These are phyloP conservation scores for Scalopus aquaticus DNA, from an alignment of 2,113 vertebrate species.

Conservation along the genomic window DNA sequence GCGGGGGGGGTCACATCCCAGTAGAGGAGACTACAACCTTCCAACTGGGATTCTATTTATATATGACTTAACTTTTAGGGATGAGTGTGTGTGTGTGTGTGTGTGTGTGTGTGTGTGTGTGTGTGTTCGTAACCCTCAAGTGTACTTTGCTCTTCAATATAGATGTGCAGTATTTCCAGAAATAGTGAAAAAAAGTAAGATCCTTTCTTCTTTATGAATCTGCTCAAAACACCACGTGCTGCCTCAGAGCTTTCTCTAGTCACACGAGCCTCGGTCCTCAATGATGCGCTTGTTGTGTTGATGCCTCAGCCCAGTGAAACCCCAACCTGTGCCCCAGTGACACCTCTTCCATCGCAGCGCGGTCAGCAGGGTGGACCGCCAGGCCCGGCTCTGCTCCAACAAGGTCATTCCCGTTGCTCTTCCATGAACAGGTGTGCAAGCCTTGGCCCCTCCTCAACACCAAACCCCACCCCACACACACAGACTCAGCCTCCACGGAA, in stretches of 20 bases:
- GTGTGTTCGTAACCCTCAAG: slow-evolving; percentile 43
- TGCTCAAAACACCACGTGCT: slow-evolving; percentile 69
- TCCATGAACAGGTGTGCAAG: slow-evolving; percentile 57
- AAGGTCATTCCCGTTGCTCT: slow-evolving; percentile 64
- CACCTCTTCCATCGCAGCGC: neutral
- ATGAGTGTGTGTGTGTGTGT: neutral
- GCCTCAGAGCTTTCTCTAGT: slow-evolving; percentile 67
- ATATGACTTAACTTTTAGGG: slow-evolving; percentile 27
- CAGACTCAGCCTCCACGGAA: slow-evolving; percentile 72
- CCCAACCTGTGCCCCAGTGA: neutral
- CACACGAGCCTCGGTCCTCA: slow-evolving; percentile 47
- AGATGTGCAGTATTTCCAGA: slow-evolving; percentile 68
- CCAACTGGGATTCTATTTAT: slow-evolving; percentile 21
- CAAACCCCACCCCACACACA: neutral
- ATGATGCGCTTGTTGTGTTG: neutral
- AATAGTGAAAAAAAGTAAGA: slow-evolving; percentile 47
- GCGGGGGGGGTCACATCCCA: slow-evolving; percentile 16
- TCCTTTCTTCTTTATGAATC: slow-evolving; percentile 63
- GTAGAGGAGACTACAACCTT: neutral
- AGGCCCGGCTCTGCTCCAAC: neutral
- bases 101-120: neutral
- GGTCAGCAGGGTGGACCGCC: neutral
- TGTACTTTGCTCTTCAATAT: slow-evolving; percentile 69
- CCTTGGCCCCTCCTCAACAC: slow-evolving; percentile 1
- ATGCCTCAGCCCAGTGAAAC: slow-evolving; percentile 17